phyloP scores from a whole-genome alignment of 2,888 invertebrate genomes.

The Uropetala carovei region DNA sequence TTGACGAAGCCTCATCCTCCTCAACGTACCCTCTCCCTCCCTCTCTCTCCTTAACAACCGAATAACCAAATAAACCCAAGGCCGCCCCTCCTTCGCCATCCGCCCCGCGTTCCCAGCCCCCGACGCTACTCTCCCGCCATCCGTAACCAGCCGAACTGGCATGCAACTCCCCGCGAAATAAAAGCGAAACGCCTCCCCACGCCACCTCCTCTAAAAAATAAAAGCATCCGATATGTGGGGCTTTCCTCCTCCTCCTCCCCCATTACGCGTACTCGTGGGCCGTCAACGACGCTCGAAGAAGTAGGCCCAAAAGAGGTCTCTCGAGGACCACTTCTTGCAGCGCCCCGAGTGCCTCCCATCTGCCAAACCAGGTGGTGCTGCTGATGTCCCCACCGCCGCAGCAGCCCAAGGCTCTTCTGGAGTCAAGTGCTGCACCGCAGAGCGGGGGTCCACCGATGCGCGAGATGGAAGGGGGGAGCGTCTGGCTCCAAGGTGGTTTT shows the following conservation, averaged over 20 bases:
- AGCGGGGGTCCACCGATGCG: constrained; percentile 9
- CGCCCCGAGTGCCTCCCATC: background rate
- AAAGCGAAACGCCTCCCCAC: background rate
- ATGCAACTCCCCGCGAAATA: background rate
- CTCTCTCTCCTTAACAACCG: background rate
- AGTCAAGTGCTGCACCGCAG: constrained; percentile 32
- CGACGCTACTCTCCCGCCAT: no score
- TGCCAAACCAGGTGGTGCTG: constrained; percentile 19
- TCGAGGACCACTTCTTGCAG: background rate
- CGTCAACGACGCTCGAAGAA: constrained; percentile 19
- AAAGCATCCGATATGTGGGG: background rate
- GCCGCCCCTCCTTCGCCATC: background rate
- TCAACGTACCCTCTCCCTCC: background rate
- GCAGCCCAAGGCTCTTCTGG: background rate
- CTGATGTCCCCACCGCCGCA: background rate
- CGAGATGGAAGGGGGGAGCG: background rate
- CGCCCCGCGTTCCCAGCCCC: no score
- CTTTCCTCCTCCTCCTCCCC: background rate
- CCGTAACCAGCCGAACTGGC: background rate
- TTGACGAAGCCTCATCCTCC: background rate
- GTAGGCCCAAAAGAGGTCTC: background rate
- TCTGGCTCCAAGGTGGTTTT: background rate
- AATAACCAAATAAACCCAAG: background rate
- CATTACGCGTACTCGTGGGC: constrained; percentile 29
- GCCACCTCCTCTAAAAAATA: background rate